Evolutionary conservation across 2,113 vertebrate genomes (phyloP), one percentile per base, ranked within the genome.

Genomic region (Amia ocellicauda): DNA sequence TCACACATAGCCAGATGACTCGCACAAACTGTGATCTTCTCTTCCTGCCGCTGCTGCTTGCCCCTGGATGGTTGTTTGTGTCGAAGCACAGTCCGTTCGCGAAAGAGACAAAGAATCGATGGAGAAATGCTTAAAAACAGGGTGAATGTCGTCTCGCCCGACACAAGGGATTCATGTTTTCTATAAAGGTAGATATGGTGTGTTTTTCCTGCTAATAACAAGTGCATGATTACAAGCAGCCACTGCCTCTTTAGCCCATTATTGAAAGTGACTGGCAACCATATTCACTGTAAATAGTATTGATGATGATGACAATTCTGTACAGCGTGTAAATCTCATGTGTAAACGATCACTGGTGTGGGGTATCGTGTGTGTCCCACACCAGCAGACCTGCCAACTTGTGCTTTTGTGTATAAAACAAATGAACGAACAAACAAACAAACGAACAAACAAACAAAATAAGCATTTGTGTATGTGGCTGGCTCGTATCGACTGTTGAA

Each of bases 261-360:
- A 75, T 70, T 77, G 52, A 75, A 67, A 64, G 70, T 78, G 78
- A 84, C 68, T 74, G 78, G 79, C 76, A 86, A 79, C 77, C 76
- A 83, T 73, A 78, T 73, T 83, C 83, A 88, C 78, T 97, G 93
- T 98, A 97, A 93, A 98, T 97, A 94, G 69, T 64, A 77, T 68
- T 69, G 10, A 66, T 80, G 69, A 81, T 75, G 80, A 70, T 73
- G 69, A 64, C 66, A 54, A 40, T 79, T 73, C 79, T 93, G 89
- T 97, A 94, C 91, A 94, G 89, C 78, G 79, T 93, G 91, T 86
- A 83, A 89, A 81, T 81, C 74, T 66, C 53, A 74, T 79, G 77
- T 80, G 88, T 87, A 82, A 76, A 77, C 73, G 80, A 78, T 84
- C 69, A 80, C 78, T 66, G 74, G 76, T 69, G 71, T 49, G 60